Base-by-base conservation (phyloP, 2,113 vertebrate genomes). In the Sander lucioperca region DNA sequence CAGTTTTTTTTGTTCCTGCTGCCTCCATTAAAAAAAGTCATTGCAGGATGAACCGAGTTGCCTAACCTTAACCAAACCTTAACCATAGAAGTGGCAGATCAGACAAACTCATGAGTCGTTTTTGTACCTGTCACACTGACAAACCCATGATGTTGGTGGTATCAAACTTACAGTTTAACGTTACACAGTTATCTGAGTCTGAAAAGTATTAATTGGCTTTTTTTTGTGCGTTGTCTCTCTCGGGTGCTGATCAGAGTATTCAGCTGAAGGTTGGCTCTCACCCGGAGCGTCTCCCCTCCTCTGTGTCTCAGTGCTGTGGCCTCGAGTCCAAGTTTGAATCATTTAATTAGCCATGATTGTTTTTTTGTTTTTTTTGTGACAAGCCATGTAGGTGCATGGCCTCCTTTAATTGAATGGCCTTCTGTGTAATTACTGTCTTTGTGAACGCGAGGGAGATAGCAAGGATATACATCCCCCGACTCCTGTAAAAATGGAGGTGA, bases 381-480 rank as follows among this genome's bases (percentile, higher is more conserved):
- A 45, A 61, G 73, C 76, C 48, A 23, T 80, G 89, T 85, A 88
- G 80, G 89, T 91, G 91, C 86, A 58, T 4, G 83, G 80, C 86
- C 88, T 91, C 68, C 66, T 87, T 89, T 93, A 92, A 92, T 91
- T 92, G 86, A 93, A 87, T 85, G 88, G 71, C 89, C 89, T 86
- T 92, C 87, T 77, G 78, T 53, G 80, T 94, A 93, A 94, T 94
- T 94, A 91, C 83, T 91, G 82, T 86, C 84, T 91, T 88, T 90
- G 74, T 93, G 81, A 80, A 65, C 59, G 0, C 61, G 39, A 69
- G 71, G 72, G 66, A 81, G 78, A 86, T 62, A 67, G 79, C 71
- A 53, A 71, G 65, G 64, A 82, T 66, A 59, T 50, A 30, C 45
- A 39, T 39, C 54, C 48, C 33, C 30, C 36, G 47, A 16, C 63